Evolutionary conservation across 1,140 invertebrate genomes (phyloP).

Genomic region (Brevipalpus yothersi): DNA sequence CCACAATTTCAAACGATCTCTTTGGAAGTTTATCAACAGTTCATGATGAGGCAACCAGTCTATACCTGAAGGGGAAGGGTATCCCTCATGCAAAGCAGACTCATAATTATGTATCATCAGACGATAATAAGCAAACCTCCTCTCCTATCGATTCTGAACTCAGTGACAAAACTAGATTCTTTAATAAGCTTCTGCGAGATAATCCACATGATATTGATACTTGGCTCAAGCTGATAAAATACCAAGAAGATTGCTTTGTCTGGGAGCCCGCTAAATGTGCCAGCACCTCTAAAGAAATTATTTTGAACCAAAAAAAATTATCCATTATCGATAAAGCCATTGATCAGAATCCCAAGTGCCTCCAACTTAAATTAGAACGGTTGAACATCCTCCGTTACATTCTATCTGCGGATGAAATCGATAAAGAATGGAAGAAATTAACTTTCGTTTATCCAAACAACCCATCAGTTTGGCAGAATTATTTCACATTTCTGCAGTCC

Average conservation of each 20-base stretch:
- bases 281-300: slow-evolving; percentile 10
- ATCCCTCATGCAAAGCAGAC: not conserved
- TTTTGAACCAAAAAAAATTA: slow-evolving; percentile 22
- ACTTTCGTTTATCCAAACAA: slow-evolving; percentile 22
- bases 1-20: not conserved
- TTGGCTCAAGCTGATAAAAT: slow-evolving; percentile 26
- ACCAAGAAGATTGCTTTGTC: slow-evolving; percentile 19
- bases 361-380: slow-evolving; percentile 19
- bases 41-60: not conserved
- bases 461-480: slow-evolving; percentile 21
- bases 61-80: slow-evolving; percentile 2
- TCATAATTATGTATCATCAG: not conserved
- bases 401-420: slow-evolving; percentile 18
- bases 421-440: slow-evolving; percentile 22
- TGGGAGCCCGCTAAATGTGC: slow-evolving; percentile 3
- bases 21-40: not conserved
- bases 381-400: slow-evolving; percentile 19
- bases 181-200: slow-evolving; percentile 19
- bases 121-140: not conserved
- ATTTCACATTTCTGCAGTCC: slow-evolving; percentile 20
- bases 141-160: not conserved
- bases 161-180: slow-evolving; percentile 14
- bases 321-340: slow-evolving; percentile 24
- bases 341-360: slow-evolving; percentile 20
- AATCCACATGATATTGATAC: slow-evolving; percentile 19